These are phyloP conservation scores for Stomatorhinus walkeri DNA, from an alignment of 2,797 vertebrate genomes.

Conservation along the genomic window DNA sequence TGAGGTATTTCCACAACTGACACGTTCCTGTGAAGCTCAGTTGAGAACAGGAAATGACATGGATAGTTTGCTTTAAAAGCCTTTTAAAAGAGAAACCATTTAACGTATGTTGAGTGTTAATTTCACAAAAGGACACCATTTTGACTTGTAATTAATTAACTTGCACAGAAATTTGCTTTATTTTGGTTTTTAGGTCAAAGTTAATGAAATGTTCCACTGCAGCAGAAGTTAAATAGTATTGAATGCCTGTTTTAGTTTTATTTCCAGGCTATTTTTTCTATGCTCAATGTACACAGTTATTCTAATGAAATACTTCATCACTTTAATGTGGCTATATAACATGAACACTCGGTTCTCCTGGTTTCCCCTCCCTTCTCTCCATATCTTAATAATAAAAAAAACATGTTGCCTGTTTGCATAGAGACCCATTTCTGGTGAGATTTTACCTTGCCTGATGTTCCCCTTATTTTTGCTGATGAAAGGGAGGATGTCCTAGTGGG, in stretches of 20 bases:
- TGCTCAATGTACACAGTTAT: neutral
- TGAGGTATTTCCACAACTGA: neutral
- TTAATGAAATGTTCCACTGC: neutral
- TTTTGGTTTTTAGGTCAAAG: conserved; percentile 13
- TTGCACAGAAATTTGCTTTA: neutral
- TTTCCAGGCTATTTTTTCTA: neutral
- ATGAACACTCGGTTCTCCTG: neutral
- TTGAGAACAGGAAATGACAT: neutral
- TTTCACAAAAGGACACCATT: neutral
- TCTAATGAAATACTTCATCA: conserved; percentile 4
- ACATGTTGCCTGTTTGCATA: neutral
- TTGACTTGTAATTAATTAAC: neutral
- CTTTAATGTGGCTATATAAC: neutral
- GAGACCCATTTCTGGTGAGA: conserved; percentile 1
- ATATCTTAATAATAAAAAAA: neutral
- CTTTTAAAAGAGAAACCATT: neutral
- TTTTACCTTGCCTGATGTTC: neutral
- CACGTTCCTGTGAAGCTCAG: neutral
- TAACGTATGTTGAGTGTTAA: neutral
- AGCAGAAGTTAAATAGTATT: conserved; percentile 7
- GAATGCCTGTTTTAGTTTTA: neutral
- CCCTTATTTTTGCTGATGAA: neutral
- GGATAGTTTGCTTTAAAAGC: neutral
- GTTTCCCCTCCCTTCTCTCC: neutral
- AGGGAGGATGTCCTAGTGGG: neutral